Percentiles rank a stretch among this genome's conserved stretches.
Conservation (phyloP, 2,113 vertebrate genomes). For the Sinocyclocheilus anophthalmus region DNA sequence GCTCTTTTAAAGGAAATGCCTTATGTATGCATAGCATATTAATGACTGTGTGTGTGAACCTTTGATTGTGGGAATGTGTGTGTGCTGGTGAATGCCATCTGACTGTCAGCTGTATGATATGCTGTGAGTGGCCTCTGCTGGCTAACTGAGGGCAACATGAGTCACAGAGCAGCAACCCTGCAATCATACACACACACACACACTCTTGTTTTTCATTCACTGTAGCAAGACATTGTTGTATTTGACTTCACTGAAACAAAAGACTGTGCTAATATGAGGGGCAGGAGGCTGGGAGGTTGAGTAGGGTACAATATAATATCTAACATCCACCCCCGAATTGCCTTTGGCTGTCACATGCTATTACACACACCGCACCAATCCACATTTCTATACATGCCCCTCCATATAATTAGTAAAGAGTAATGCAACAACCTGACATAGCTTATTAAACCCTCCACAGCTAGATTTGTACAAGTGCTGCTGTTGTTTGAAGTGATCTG, state of each 20-base stretch:
- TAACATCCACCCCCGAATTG: not conserved
- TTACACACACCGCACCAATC: not conserved
- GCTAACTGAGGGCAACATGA: conserved; percentile 87
- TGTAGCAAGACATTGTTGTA: not conserved
- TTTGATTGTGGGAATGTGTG: conserved; percentile 32
- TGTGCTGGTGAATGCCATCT: not conserved
- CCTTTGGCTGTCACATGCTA: not conserved
- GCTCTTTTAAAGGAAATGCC: not conserved
- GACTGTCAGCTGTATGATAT: conserved; percentile 74
- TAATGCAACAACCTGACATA: not conserved
- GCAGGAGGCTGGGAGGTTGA: not conserved
- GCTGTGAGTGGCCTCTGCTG: conserved; percentile 99
- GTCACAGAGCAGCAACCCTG: conserved; percentile 67
- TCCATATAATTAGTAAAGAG: not conserved
- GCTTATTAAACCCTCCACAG: not conserved
- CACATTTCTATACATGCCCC: not conserved
- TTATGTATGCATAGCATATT: conserved; percentile 5
- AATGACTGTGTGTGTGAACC: conserved; percentile 13
- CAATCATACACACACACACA: conserved; percentile 19
- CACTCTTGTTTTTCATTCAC: conserved; percentile 29
- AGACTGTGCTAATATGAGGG: conserved; percentile 3
- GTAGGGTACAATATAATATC: not conserved
- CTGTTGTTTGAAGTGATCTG: conserved; percentile 5
- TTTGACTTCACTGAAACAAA: conserved; percentile 27
- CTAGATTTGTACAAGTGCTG: not conserved